Base-by-base conservation (phyloP, 2,797 vertebrate species). In the Alosa sapidissima region DNA sequence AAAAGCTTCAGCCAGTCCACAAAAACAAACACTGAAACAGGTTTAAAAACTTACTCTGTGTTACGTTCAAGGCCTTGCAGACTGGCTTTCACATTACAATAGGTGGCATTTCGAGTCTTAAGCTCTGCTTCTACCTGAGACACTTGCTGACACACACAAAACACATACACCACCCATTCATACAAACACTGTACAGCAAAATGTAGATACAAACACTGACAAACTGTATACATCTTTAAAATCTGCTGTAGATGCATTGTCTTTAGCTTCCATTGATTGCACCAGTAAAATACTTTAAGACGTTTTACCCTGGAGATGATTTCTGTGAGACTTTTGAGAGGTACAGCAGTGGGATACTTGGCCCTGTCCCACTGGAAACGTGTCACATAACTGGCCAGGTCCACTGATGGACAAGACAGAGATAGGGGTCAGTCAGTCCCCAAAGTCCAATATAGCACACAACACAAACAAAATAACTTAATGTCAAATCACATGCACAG, bases 281-380 rank as follows among this genome's bases (percentile, higher is more conserved):
- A 58, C 19, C 55, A 58, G 16, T 21, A n/a, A n/a, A 21, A 58
- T 3, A 21, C 19, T 58, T 3, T 21, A 21, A 21, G 4, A 55
- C 9, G 54, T 83, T 65, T 91, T 95, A 99, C 98, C 97, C 98
- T 99, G 85, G 90, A 86, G 87, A 99, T 95, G 47, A 96, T 94
- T 85, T 98, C 97, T 88, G 95, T 94, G 91, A 99, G 95, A 68
- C 90, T 93, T 91, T 95, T 95, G 88, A 99, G 93, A 0, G 97
- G 95, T 92, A 97, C 95, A 89, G 96, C 94, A 19, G 95, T 95
- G 28, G 98, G 96, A 85, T 98, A 99, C 89, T 97, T 99, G 91
- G 97, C 97, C 95, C 97, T 97, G 95, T 99, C 97, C 98, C 98
- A 99, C 85, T 99, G 97, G 92, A 99, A 99, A 84, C 91, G 96